These are phyloP conservation scores for Oryzaephilus surinamensis DNA, from an alignment of 1,140 invertebrate species.

Conservation along the genomic window DNA sequence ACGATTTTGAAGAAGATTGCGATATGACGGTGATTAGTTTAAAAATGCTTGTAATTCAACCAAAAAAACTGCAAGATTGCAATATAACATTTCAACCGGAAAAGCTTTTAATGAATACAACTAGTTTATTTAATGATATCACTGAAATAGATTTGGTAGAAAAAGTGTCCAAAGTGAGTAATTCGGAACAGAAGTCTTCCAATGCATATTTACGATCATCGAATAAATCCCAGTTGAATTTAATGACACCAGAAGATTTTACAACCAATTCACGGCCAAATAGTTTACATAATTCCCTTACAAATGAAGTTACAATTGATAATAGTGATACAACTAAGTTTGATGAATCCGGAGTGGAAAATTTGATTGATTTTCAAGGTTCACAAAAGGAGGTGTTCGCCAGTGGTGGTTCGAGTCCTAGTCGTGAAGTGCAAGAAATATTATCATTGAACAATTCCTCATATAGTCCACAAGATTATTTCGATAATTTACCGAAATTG, in stretches of 20 bases:
- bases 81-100: conserved; percentile 63
- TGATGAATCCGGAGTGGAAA: conserved; percentile 12
- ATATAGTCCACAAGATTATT: conserved; percentile 28
- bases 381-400: conserved; percentile 40
- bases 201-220: no score
- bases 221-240: no score
- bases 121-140: conserved; percentile 7
- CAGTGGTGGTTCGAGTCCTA: conserved; percentile 71
- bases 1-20: conserved; percentile 32
- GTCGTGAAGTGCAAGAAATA: conserved; percentile 74
- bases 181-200: no score
- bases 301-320: conserved; percentile 1
- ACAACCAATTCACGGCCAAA: conserved; percentile 43
- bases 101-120: conserved; percentile 17
- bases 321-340: conserved; percentile 6
- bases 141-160: conserved; percentile 11
- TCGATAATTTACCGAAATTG: conserved; percentile 26
- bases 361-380: conserved; percentile 25
- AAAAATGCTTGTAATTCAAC: conserved; percentile 75
- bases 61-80: conserved; percentile 79
- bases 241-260: conserved; percentile 85
- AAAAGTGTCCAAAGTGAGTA: conserved; percentile 28
- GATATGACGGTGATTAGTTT: conserved; percentile 45
- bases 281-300: conserved; percentile 18
- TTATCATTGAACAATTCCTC: conserved; percentile 47